Percentiles rank a stretch among this genome's conserved stretches.
phyloP scores from a whole-genome alignment of 2,113 vertebrate species.

The Paradoxurus hermaphroditus region DNA sequence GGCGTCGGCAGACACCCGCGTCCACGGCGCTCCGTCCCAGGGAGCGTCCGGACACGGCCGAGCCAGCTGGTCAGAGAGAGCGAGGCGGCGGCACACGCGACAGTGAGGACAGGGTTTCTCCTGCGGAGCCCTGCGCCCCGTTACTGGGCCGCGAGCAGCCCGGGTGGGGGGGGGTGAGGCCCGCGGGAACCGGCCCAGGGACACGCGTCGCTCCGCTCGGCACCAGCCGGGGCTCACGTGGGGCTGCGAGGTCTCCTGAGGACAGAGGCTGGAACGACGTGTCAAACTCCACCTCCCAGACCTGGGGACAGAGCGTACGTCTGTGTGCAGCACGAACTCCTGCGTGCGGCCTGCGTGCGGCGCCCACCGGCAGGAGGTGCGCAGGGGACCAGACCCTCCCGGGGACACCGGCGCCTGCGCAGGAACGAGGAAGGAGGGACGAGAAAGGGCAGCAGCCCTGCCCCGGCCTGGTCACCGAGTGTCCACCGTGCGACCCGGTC shows the following conservation, averaged over 20 bases:
- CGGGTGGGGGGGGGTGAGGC: no score
- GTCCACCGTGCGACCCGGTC: fast-evolving
- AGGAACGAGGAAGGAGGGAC: neutral
- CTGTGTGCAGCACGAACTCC: fast-evolving
- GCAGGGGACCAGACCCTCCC: fast-evolving
- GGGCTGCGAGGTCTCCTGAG: neutral
- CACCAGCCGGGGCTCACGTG: fast-evolving
- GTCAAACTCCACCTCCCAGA: neutral
- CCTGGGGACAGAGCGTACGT: neutral
- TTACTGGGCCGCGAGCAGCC: neutral
- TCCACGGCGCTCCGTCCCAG: neutral
- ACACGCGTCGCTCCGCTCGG: fast-evolving
- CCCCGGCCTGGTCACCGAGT: no score
- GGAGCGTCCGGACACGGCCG: fast-evolving
- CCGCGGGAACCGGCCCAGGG: fast-evolving
- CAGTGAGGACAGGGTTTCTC: fast-evolving
- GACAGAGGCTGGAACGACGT: neutral
- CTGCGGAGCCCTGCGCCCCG: fast-evolving
- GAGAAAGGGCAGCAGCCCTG: neutral
- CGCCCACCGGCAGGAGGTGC: no score
- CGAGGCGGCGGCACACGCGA: neutral
- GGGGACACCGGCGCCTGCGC: no score
- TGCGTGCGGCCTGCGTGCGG: fast-evolving
- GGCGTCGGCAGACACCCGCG: no score
- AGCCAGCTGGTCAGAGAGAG: neutral